Percentiles rank a stretch among this genome's conserved stretches.
Conservation (phyloP, 2,113 vertebrate species). For the Lota lota region DNA sequence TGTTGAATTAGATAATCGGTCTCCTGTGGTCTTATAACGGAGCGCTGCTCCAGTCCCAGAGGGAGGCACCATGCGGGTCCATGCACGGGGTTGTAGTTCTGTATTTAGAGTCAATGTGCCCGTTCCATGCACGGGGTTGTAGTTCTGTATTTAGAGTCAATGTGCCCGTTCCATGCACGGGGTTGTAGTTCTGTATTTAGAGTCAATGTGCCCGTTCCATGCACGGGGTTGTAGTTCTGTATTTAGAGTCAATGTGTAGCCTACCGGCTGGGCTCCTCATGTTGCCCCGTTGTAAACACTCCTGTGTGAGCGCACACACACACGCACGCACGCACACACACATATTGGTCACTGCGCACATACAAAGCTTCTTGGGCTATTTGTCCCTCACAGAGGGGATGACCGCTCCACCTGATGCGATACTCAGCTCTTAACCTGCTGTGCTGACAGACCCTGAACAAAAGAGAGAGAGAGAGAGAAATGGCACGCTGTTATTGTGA, state of each 20-base stretch:
- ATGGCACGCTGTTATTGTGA: conserved; percentile 41
- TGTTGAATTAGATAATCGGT: too few species aligned
- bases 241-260: conserved; percentile 57
- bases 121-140: conserved; percentile 50
- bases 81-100: conserved; percentile 50
- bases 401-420: conserved; percentile 17
- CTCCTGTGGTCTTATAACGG: too few species aligned
- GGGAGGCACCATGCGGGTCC: not conserved
- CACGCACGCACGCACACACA: not conserved
- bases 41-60: conserved; percentile 24
- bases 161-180: conserved; percentile 22
- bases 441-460: conserved; percentile 57
- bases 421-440: conserved; percentile 60
- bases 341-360: too few species aligned
- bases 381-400: too few species aligned
- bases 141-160: not conserved
- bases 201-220: not conserved
- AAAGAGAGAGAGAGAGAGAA: conserved; percentile 21
- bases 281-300: conserved; percentile 59
- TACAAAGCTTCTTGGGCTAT: too few species aligned
- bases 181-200: conserved; percentile 39
- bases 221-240: conserved; percentile 59
- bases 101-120: conserved; percentile 49
- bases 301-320: not conserved
- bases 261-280: conserved; percentile 49